Evolutionary conservation across 2,113 vertebrate species (phyloP), one percentile per base, ranked within the genome.

Genomic region (Aldabrachelys gigantea): DNA sequence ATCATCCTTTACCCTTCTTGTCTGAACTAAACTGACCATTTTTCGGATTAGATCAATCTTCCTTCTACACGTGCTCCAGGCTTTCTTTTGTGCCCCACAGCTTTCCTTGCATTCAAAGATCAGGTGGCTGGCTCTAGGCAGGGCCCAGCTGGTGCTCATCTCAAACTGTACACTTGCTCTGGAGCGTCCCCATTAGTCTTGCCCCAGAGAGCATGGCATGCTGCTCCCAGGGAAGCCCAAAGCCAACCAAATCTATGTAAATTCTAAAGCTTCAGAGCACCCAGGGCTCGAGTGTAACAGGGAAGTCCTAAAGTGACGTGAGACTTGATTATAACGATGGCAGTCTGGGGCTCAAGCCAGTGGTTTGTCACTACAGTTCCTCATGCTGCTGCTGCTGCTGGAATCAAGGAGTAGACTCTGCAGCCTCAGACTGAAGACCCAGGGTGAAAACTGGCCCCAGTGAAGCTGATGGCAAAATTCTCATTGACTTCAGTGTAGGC

Each of bases 311-410:
- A 56, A 94, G 95, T 92, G 12, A 75, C 53, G 69, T 87, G 91
- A 97, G 94, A 96, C 91, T 29, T 69, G 92, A 89, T n/a, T 0
- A 5, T 3, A 85, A 92, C 84, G 94, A 97, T 52, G 59, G 80
- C 52, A 24, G 93, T 97, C 96, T 1, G 49, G 27, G 92, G 96
- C 79, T 12, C 0, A 10, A 97, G 96, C 97, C 97, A 96, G 96
- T 96, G 93, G 90, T 96, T 95, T 97, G 97, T 97, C 97, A 96
- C 84, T 97, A 62, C 79, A 1, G 1, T 85, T 98, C n/a, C 92
- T 96, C 97, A 96, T 2, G 27, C 87, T 81, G 82, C 59, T 94
- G 82, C 59, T 94, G 38, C 80, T 52, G 16, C 76, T 72, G 81
- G 80, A 80, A 84, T 44, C 14, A 27, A 35, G 6, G 17, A 94